phyloP scores from a whole-genome alignment of 2,888 invertebrate genomes.

The Lycophotia porphyrea region DNA sequence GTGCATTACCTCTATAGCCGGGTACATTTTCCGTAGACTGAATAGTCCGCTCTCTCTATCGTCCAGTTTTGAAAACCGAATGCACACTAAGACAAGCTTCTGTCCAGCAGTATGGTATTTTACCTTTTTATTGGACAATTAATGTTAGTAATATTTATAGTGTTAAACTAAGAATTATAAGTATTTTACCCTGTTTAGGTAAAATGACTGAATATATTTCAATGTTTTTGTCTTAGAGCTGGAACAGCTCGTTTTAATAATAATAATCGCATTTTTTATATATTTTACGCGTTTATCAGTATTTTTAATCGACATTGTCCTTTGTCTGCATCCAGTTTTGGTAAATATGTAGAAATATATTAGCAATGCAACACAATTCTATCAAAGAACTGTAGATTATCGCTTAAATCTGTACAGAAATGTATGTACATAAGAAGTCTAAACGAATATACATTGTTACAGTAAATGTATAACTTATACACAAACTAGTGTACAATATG shows the following conservation, averaged over 20 bases:
- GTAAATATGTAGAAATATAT: slow-evolving; percentile 63
- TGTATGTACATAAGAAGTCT: slow-evolving; percentile 58
- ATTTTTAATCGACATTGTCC: slow-evolving; percentile 8
- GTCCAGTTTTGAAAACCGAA: slow-evolving; percentile 44
- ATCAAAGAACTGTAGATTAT: slow-evolving; percentile 59
- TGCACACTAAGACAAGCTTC: slow-evolving; percentile 41
- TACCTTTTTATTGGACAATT: slow-evolving; percentile 40
- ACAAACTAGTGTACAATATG: slow-evolving; percentile 85
- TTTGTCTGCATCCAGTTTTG: slow-evolving; percentile 38
- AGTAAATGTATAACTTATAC: slow-evolving; percentile 75
- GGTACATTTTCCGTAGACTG: slow-evolving; percentile 4
- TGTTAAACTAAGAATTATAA: neutral
- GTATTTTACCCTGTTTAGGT: slow-evolving; percentile 33
- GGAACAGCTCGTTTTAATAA: neutral
- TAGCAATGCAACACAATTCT: slow-evolving; percentile 50
- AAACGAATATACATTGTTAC: slow-evolving; percentile 61
- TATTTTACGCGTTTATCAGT: slow-evolving; percentile 16
- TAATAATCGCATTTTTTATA: slow-evolving; percentile 25
- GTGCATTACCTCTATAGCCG: neutral
- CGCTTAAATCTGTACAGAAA: slow-evolving; percentile 54
- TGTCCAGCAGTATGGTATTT: slow-evolving; percentile 55
- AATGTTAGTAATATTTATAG: neutral
- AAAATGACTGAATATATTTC: neutral
- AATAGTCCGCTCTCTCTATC: slow-evolving; percentile 41
- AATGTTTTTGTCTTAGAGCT: slow-evolving; percentile 11